These are phyloP conservation scores for Pedicia rivosa DNA, from an alignment of 2,888 invertebrate genomes.

Conservation along the genomic window DNA sequence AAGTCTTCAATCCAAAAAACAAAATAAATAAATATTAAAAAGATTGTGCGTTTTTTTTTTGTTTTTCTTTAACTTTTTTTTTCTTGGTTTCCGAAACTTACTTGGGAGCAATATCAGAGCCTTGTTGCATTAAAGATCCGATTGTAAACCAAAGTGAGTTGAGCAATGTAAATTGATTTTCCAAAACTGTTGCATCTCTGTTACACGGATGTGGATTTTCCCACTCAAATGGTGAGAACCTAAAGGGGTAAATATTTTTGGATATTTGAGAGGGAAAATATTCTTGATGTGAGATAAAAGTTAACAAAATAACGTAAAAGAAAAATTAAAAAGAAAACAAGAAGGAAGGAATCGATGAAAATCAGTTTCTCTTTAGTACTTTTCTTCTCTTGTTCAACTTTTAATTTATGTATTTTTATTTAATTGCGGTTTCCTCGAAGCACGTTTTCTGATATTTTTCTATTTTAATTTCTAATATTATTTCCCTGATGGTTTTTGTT, in stretches of 20 bases:
- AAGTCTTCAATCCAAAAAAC: slow-evolving; percentile 8
- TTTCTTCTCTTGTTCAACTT: too few species aligned
- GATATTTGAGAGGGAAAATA: slow-evolving; percentile 1
- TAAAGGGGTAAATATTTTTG: too few species aligned
- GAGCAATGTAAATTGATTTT: slow-evolving; percentile 81
- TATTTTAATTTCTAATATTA: not conserved
- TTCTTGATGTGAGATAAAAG: too few species aligned
- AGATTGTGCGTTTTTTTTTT: not conserved
- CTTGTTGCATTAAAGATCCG: slow-evolving; percentile 83
- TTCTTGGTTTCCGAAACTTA: too few species aligned
- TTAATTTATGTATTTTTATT: too few species aligned
- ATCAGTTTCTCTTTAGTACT: too few species aligned
- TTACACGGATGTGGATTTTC: slow-evolving; percentile 62
- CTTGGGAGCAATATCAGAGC: slow-evolving; percentile 84
- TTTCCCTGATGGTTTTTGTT: not conserved
- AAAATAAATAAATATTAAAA: not conserved
- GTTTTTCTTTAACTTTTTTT: too few species aligned
- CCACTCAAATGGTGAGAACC: slow-evolving; percentile 90
- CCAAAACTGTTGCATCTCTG: slow-evolving; percentile 68
- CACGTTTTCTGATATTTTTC: not conserved
- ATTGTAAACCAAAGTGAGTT: slow-evolving; percentile 94
- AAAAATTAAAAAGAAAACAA: too few species aligned
- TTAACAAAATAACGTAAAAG: too few species aligned
- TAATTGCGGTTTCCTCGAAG: slow-evolving; percentile 5
- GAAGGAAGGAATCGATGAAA: too few species aligned